Percentiles rank a stretch among this genome's conserved stretches.
Conservation (phyloP, 2,113 vertebrate species). For the Eulemur rufifrons region DNA sequence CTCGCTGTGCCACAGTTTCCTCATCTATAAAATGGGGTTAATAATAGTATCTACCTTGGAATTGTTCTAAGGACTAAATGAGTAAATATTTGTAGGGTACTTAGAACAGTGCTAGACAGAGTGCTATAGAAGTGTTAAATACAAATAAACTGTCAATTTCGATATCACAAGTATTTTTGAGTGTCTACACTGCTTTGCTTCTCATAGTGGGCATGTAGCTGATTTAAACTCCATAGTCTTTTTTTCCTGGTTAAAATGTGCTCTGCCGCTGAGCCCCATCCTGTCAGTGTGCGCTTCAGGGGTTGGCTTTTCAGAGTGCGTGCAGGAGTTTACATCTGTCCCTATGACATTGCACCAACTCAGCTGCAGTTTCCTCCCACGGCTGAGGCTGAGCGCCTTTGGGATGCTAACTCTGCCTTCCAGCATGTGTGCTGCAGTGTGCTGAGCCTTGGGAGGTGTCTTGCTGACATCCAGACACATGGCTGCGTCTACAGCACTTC, state of each 20-base stretch:
- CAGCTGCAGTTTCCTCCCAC: fast-evolving
- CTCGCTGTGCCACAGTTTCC: background rate
- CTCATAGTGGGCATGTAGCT: background rate
- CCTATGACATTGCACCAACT: background rate
- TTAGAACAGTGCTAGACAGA: background rate
- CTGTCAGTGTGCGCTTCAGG: fast-evolving
- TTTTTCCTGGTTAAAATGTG: background rate
- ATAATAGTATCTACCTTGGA: background rate
- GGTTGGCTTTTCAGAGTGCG: background rate
- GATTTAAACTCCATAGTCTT: background rate
- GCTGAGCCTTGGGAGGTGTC: background rate
- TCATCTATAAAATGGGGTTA: background rate
- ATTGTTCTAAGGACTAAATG: background rate
- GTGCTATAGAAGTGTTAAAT: background rate
- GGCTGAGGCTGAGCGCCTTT: background rate
- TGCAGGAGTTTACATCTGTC: background rate
- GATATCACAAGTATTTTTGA: background rate
- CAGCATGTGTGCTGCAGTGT: fast-evolving
- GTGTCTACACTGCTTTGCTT: background rate
- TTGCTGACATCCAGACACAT: background rate
- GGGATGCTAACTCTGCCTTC: background rate
- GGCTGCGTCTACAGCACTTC: background rate
- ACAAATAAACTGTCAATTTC: background rate
- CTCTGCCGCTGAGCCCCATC: background rate
- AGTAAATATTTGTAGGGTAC: background rate